Percentiles rank a stretch among this genome's conserved stretches.
Conservation (phyloP, 2,797 vertebrate species). For the Petrocephalus schoutedeni region DNA sequence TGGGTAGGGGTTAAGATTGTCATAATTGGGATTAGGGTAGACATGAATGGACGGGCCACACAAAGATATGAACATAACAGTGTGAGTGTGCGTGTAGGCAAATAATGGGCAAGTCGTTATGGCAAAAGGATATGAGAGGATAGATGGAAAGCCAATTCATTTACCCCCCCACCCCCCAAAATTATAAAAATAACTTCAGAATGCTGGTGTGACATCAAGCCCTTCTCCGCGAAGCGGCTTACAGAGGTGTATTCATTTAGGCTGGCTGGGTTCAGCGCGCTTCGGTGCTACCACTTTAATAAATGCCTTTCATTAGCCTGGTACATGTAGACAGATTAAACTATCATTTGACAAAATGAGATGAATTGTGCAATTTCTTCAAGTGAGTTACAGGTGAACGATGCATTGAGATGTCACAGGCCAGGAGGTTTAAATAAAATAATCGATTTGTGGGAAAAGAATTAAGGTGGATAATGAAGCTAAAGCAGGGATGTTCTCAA, state of each 20-base stretch:
- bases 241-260: not conserved
- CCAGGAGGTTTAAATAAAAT: not conserved
- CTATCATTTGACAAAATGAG: conserved; percentile 4
- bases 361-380: not conserved
- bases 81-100: not conserved
- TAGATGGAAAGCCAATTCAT: too few relatives aligned
- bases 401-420: not conserved
- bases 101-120: not conserved
- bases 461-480: not conserved
- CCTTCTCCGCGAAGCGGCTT: not conserved
- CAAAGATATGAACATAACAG: too few relatives aligned
- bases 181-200: not conserved
- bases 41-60: too few relatives aligned
- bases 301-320: conserved; percentile 16
- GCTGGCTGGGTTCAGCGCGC: not conserved
- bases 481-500: not conserved
- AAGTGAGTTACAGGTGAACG: conserved; percentile 8
- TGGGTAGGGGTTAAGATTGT: too few relatives aligned
- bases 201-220: not conserved
- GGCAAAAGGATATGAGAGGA: not conserved
- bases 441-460: not conserved
- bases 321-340: conserved; percentile 4
- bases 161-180: too few relatives aligned
- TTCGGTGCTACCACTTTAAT: not conserved
- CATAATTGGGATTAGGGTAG: too few relatives aligned